phyloP scores from a whole-genome alignment of 2,888 invertebrate genomes.

The Torymus tubicola region DNA sequence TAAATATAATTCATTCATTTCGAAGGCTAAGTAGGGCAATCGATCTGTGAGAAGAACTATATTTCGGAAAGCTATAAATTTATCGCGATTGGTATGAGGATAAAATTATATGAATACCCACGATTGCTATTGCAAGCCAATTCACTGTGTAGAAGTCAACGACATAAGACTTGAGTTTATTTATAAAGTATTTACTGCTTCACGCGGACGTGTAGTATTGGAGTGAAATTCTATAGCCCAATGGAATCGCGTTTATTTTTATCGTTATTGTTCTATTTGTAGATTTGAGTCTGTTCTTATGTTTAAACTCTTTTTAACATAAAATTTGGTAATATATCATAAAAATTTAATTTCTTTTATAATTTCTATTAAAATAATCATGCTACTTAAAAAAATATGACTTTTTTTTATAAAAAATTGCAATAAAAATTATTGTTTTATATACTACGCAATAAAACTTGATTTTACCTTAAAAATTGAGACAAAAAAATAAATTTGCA shows the following conservation, averaged over 20 bases:
- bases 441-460: too few relatives aligned
- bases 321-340: too few relatives aligned
- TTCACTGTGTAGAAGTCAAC: constrained; percentile 19
- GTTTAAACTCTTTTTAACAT: not conserved
- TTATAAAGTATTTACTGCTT: not conserved
- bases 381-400: too few relatives aligned
- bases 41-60: too few relatives aligned
- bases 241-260: constrained; percentile 2
- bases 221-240: constrained; percentile 1
- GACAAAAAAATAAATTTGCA: too few relatives aligned
- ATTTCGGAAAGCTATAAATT: constrained; percentile 16
- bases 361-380: too few relatives aligned
- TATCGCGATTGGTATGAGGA: not conserved
- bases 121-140: constrained; percentile 4
- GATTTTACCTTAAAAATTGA: too few relatives aligned
- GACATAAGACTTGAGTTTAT: constrained; percentile 11
- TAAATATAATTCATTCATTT: not conserved
- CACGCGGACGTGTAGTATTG: not conserved
- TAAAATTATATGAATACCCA: constrained; percentile 13
- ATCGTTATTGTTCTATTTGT: constrained; percentile 5
- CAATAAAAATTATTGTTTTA: too few relatives aligned
- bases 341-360: too few relatives aligned
- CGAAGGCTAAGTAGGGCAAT: too few relatives aligned
- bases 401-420: too few relatives aligned
- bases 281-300: not conserved